phyloP scores from a whole-genome alignment of 2,888 invertebrate species.

The Apodemia duryi region DNA sequence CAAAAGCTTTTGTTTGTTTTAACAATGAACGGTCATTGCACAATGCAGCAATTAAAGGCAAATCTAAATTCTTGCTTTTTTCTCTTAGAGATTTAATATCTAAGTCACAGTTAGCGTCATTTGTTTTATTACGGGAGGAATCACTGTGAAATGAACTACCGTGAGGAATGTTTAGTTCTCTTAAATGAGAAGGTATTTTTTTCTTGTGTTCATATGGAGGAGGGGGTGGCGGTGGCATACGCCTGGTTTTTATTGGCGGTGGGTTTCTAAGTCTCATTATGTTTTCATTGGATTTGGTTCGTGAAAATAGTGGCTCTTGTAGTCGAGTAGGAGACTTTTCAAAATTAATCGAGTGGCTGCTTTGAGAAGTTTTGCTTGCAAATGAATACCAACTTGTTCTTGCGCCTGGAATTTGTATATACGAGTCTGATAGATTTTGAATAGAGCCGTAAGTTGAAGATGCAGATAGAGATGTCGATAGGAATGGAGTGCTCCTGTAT shows the following conservation, averaged over 20 bases:
- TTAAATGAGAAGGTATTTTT: constrained; percentile 77
- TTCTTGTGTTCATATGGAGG: constrained; percentile 74
- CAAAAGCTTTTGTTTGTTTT: constrained; percentile 93
- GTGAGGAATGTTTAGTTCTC: constrained; percentile 49
- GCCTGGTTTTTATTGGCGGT: constrained; percentile 69
- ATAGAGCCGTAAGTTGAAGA: constrained; percentile 88
- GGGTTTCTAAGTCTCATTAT: constrained; percentile 82
- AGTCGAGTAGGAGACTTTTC: constrained; percentile 82
- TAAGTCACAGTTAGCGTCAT: constrained; percentile 72
- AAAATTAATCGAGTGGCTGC: constrained; percentile 81
- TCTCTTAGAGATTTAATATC: constrained; percentile 92
- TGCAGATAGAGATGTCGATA: constrained; percentile 82
- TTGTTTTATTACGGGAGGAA: constrained; percentile 52
- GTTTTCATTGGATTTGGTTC: constrained; percentile 90
- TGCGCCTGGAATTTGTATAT: constrained; percentile 80
- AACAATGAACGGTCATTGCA: constrained; percentile 95
- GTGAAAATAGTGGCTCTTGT: constrained; percentile 77
- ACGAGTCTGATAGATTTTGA: constrained; percentile 88
- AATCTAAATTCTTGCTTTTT: constrained; percentile 92
- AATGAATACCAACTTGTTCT: constrained; percentile 83
- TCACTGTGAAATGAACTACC: constrained; percentile 47
- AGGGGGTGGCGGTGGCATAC: constrained; percentile 77
- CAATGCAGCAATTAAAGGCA: constrained; percentile 94
- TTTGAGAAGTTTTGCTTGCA: constrained; percentile 77
- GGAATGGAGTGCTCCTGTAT: constrained; percentile 90